Conservation (phyloP, 2,113 vertebrate genomes). For the Gorsachius goisagi region DNA sequence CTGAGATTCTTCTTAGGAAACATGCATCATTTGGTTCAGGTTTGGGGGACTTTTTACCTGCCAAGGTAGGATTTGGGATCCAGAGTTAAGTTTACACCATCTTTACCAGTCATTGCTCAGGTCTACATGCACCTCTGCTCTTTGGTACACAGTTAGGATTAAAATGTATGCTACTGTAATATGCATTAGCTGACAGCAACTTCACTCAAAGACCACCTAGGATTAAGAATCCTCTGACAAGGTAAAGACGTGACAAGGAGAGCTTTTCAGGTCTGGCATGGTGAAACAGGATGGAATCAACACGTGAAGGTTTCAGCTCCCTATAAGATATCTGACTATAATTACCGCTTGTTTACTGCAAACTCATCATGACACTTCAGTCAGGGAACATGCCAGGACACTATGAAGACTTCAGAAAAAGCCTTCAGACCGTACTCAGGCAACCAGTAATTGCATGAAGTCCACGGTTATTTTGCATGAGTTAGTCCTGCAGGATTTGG, state of each 20-base stretch:
- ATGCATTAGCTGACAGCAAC: not conserved
- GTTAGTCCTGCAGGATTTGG: constrained; percentile 25
- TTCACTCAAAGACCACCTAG: not conserved
- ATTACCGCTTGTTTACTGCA: constrained; percentile 19
- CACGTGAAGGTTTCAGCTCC: not conserved
- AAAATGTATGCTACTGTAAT: not conserved
- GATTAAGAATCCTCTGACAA: not conserved
- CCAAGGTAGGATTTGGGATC: not conserved
- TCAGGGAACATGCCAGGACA: not conserved
- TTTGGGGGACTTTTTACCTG: not conserved
- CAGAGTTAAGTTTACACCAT: not conserved
- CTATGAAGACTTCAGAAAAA: constrained; percentile 26
- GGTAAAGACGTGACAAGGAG: not conserved
- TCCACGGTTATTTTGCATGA: not conserved
- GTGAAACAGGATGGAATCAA: constrained; percentile 1
- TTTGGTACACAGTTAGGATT: not conserved
- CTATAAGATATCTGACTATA: not conserved
- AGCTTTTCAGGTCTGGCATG: not conserved
- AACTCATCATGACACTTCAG: constrained; percentile 12
- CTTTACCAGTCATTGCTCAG: not conserved
- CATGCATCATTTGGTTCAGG: not conserved
- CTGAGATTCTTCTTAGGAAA: not conserved
- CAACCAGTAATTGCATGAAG: constrained; percentile 12
- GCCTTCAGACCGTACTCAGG: not conserved
- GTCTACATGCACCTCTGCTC: not conserved